Percentiles rank a stretch among this genome's conserved stretches.
These are phyloP conservation scores for Drosophila watanabei DNA, from an alignment of 1,140 invertebrate species.

Conservation along the genomic window DNA sequence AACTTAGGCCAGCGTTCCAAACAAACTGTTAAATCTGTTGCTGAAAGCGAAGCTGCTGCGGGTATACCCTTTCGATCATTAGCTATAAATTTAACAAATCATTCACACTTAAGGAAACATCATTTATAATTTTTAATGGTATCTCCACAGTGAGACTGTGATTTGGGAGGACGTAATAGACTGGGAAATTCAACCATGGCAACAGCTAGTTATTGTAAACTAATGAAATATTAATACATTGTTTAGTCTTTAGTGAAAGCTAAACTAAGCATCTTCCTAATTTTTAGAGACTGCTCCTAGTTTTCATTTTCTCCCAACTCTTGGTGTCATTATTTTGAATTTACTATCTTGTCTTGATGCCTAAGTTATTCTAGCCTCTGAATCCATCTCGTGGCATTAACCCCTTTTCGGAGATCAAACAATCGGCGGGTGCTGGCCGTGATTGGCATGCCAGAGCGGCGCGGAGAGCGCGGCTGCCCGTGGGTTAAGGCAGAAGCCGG, in stretches of 20 bases:
- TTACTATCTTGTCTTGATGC: not conserved
- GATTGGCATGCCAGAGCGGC: conserved; percentile 26
- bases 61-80: conserved; percentile 34
- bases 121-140: conserved; percentile 10
- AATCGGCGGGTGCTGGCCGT: conserved; percentile 10
- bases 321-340: too few relatives aligned
- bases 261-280: not conserved
- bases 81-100: not conserved
- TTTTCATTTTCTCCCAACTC: too few relatives aligned
- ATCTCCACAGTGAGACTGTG: not conserved
- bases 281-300: not conserved
- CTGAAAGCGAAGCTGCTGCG: not conserved
- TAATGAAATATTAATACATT: not conserved
- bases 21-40: conserved; percentile 41
- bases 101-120: not conserved
- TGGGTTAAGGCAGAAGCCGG: conserved; percentile 37
- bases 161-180: not conserved
- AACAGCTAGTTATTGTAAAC: not conserved
- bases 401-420: conserved; percentile 10
- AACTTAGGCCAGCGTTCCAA: conserved; percentile 28
- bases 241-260: not conserved
- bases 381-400: conserved; percentile 22
- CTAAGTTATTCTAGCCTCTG: conserved; percentile 6
- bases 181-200: not conserved
- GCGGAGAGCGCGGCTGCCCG: conserved; percentile 10